Conservation (phyloP, 1,140 invertebrate genomes). For the Druon quercuslanigerum region DNA sequence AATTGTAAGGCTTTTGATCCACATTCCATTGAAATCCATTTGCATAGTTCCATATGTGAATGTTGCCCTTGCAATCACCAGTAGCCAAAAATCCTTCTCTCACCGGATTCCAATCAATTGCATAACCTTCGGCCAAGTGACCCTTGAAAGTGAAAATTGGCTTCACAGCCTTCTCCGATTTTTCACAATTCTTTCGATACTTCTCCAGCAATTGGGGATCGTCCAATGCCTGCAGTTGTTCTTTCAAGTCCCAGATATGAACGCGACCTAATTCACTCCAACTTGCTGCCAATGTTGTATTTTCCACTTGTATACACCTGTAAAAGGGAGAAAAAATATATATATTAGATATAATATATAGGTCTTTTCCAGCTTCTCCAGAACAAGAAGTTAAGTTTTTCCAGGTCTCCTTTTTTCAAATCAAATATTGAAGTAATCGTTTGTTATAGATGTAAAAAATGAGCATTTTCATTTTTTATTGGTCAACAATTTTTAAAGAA, state of each 20-base stretch:
- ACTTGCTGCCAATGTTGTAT: constrained; percentile 84
- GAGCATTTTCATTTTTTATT: too few species aligned
- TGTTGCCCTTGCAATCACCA: constrained; percentile 92
- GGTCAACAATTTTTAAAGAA: too few species aligned
- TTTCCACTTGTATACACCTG: constrained; percentile 63
- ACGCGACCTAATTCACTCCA: constrained; percentile 96
- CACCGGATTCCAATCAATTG: constrained; percentile 92
- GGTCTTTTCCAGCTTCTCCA: too few species aligned
- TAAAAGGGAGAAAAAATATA: constrained; percentile 11
- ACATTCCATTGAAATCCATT: constrained; percentile 87
- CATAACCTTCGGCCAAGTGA: constrained; percentile 95
- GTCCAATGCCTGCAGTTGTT: constrained; percentile 87
- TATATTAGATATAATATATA: too few species aligned
- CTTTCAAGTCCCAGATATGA: constrained; percentile 92
- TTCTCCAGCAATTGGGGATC: constrained; percentile 78
- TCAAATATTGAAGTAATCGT: too few species aligned
- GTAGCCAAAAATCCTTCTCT: constrained; percentile 89
- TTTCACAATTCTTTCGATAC: constrained; percentile 78
- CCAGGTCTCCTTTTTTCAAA: too few species aligned
- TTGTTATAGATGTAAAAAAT: too few species aligned
- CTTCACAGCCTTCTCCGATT: constrained; percentile 74
- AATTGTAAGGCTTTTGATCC: constrained; percentile 90
- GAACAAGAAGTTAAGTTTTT: too few species aligned
- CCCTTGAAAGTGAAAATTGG: constrained; percentile 93
- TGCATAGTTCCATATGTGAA: constrained; percentile 91